Evolutionary conservation across 2,888 invertebrate species (phyloP), one percentile per base, ranked within the genome.

Genomic region (Noctuana brunneofusca): DNA sequence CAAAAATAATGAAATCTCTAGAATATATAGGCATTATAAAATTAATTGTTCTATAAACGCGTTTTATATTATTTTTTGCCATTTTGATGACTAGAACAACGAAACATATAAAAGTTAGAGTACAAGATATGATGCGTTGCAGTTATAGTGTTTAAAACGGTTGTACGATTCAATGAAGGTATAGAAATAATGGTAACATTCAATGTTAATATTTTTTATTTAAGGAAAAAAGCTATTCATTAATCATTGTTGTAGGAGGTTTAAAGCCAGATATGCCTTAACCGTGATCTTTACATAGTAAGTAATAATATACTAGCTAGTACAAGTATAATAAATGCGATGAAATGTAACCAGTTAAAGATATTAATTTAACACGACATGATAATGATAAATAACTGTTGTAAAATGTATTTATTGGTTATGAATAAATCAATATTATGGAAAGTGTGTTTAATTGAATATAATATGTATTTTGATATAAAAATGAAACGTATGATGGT

Each of bases 381-480:
- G 78, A 75, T 82, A 43, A 73, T 80, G 81, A 79, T 79, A 80
- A 83, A 85, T 86, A 86, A 84, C 82, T 89, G 87, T 88, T 89
- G 87, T 87, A 85, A 84, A 87, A 87, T 90, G 87, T 92, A 91
- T 92, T 92, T 92, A 91, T 91, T 91, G 87, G 80, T 82, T 87
- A 62, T 41, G 20, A 55, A 55, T 62, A 62, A 62, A 60, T 53
- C 30, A 53, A 55, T 55, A 62, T 62, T 62, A 55, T 55, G 30
- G 55, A 48, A 9, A 46, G 9, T 16, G 18, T 53, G 38, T 49
- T 20, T 58, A 22, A 14, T 50, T 58, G 49, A 30, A 11, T 24
- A 14, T 12, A n/a, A 2, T 27, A 5, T 12, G 12, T 12, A 16
- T n/a, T n/a, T n/a, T n/a, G n/a, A n/a, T n/a, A n/a, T n/a, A n/a